Conservation (phyloP, 1,140 invertebrate species). For the Archegozetes longisetosus region DNA sequence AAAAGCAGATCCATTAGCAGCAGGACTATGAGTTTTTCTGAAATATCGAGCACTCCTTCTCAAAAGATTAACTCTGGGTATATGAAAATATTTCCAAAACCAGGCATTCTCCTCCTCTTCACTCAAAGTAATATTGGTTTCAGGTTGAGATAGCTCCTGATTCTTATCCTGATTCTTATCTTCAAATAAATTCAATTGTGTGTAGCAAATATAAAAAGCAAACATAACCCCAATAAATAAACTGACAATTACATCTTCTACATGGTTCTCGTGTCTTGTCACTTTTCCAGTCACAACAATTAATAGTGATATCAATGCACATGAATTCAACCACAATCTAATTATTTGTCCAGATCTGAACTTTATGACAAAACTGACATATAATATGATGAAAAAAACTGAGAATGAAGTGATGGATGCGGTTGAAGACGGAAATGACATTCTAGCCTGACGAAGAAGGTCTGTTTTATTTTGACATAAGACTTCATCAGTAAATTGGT, state of each 20-base stretch:
- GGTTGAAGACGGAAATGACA: slow-evolving; percentile 16
- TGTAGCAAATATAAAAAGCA: slow-evolving; percentile 11
- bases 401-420: slow-evolving; percentile 12
- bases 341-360: slow-evolving; percentile 6
- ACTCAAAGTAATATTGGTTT: background rate
- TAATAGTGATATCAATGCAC: background rate
- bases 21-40: no score
- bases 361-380: slow-evolving; percentile 8
- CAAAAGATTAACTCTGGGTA: slow-evolving; percentile 10
- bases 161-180: background rate
- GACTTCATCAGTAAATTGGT: background rate
- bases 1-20: no score
- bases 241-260: slow-evolving; percentile 9
- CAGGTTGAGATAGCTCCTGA: background rate
- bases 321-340: slow-evolving; percentile 1
- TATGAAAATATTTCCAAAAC: slow-evolving; percentile 13
- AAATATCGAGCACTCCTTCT: slow-evolving; percentile 7
- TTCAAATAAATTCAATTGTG: slow-evolving; percentile 7
- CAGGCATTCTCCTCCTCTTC: slow-evolving; percentile 3
- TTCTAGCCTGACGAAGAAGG: slow-evolving; percentile 3
- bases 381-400: slow-evolving; percentile 14
- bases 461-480: background rate
- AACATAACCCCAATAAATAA: slow-evolving; percentile 5
- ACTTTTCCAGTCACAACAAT: background rate
- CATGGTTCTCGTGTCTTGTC: slow-evolving; percentile 4